Conservation (phyloP, 2,888 invertebrate genomes). For the Ennomos fuscantarius region DNA sequence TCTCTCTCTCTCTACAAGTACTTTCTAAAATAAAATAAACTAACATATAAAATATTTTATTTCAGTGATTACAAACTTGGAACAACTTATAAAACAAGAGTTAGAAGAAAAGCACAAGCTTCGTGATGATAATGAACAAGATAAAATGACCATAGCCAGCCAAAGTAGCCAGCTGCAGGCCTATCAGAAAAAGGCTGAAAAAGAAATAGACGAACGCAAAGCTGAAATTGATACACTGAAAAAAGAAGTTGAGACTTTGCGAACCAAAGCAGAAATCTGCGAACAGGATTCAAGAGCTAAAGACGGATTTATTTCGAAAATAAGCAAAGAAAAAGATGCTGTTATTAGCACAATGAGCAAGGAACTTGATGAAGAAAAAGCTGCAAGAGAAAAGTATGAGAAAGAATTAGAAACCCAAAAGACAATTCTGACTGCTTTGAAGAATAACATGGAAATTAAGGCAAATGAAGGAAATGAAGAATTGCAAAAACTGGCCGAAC, state of each 20-base stretch:
- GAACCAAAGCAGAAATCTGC: slow-evolving; percentile 40
- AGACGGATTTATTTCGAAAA: slow-evolving; percentile 39
- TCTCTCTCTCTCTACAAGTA: too few relatives aligned
- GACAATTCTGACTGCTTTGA: slow-evolving; percentile 37
- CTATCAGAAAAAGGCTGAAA: slow-evolving; percentile 58
- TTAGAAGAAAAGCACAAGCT: slow-evolving; percentile 49
- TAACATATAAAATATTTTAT: slow-evolving; percentile 26
- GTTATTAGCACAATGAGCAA: slow-evolving; percentile 52
- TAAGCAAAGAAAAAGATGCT: slow-evolving; percentile 52
- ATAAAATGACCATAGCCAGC: slow-evolving; percentile 52
- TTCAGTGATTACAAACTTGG: slow-evolving; percentile 59
- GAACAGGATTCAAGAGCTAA: slow-evolving; percentile 50
- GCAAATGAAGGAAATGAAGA: slow-evolving; percentile 63
- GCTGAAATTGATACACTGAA: slow-evolving; percentile 51
- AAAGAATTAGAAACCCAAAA: slow-evolving; percentile 34
- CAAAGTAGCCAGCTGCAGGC: slow-evolving; percentile 62
- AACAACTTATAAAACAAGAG: slow-evolving; percentile 53
- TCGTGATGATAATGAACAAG: slow-evolving; percentile 46
- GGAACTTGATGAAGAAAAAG: slow-evolving; percentile 56
- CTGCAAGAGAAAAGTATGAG: slow-evolving; percentile 46
- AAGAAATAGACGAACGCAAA: slow-evolving; percentile 53
- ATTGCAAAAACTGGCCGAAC: slow-evolving; percentile 49
- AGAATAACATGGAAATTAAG: slow-evolving; percentile 45
- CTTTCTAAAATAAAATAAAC: too few relatives aligned
- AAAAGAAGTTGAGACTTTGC: slow-evolving; percentile 46